These are phyloP conservation scores for Psilanteris sp. DNA, from an alignment of 1,140 invertebrate species.

Conservation along the genomic window DNA sequence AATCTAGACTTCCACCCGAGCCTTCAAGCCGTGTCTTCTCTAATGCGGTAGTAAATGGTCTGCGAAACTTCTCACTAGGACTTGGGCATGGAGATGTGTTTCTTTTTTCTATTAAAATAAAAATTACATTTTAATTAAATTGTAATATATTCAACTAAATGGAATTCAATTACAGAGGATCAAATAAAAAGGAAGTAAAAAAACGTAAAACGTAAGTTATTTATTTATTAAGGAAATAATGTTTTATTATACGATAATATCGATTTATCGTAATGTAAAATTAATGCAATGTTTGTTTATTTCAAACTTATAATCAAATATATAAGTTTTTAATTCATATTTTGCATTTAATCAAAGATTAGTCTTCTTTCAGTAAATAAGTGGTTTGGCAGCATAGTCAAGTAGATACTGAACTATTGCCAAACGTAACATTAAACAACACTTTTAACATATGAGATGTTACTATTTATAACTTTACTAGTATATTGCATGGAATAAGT, in stretches of 20 bases:
- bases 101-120: conserved; percentile 60
- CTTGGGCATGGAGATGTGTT: conserved; percentile 74
- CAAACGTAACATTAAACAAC: conserved; percentile 38
- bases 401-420: conserved; percentile 47
- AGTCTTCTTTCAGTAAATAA: conserved; percentile 13
- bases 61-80: conserved; percentile 73
- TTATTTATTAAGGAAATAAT: too few relatives aligned
- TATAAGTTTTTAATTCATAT: too few relatives aligned
- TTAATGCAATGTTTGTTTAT: too few relatives aligned
- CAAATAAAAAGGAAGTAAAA: background rate
- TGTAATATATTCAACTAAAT: too few relatives aligned
- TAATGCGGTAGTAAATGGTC: conserved; percentile 70
- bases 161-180: too few relatives aligned
- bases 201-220: too few relatives aligned
- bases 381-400: conserved; percentile 17
- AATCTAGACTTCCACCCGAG: conserved; percentile 76
- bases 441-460: conserved; percentile 10
- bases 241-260: too few relatives aligned
- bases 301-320: too few relatives aligned
- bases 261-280: too few relatives aligned
- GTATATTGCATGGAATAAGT: too few relatives aligned
- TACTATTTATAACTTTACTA: too few relatives aligned
- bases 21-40: conserved; percentile 76
- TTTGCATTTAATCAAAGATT: conserved; percentile 36
- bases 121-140: background rate